Evolutionary conservation across 2,113 vertebrate genomes (phyloP).

Genomic region (Microtus pennsylvanicus): DNA sequence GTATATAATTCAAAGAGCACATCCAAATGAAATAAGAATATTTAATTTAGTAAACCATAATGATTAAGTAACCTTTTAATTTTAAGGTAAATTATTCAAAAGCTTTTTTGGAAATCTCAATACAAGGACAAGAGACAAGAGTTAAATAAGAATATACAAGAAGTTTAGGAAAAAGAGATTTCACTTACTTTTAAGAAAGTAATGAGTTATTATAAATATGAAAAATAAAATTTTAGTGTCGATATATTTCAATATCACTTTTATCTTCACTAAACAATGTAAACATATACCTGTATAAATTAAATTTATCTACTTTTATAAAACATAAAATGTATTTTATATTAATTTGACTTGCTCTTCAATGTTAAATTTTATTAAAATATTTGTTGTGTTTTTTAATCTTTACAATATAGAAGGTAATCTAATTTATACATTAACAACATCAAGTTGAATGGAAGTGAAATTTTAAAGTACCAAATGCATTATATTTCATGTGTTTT

Average conservation of each 20-base stretch:
- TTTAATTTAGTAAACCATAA: neutral
- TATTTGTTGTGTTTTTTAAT: neutral
- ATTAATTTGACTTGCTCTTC: neutral
- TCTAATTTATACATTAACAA: neutral
- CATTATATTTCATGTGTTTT: neutral
- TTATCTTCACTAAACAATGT: neutral
- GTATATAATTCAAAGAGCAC: neutral
- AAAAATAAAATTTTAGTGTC: neutral
- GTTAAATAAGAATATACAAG: neutral
- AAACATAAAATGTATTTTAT: neutral
- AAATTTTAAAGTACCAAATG: neutral
- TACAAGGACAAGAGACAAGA: neutral
- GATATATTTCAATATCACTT: neutral
- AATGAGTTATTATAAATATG: neutral
- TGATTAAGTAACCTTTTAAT: neutral
- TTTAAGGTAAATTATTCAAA: neutral
- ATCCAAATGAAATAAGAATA: neutral
- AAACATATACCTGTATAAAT: neutral
- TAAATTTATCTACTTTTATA: neutral
- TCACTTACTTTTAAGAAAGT: neutral
- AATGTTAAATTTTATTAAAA: neutral
- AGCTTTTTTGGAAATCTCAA: neutral
- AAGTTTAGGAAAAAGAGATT: neutral
- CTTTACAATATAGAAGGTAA: neutral
- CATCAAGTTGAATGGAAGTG: neutral